Base-by-base conservation (phyloP, 2,113 vertebrate genomes). In the Toxostoma redivivum region DNA sequence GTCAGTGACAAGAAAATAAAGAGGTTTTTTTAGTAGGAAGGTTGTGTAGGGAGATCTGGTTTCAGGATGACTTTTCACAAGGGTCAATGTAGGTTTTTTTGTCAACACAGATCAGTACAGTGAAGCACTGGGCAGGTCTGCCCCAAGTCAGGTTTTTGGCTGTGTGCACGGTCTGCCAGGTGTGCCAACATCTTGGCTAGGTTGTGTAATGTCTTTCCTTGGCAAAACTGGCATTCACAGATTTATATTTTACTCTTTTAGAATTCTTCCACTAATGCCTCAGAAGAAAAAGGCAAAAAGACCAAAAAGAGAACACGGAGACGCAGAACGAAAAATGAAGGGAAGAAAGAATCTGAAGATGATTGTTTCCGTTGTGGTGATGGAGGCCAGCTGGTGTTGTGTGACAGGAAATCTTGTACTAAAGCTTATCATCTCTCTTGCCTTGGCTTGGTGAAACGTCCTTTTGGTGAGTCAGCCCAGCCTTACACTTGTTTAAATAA, bases 351-450 rank as follows among this genome's bases (percentile, higher is more conserved):
- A 54, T 99, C 99, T 0, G 99, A 99, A 79, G 99, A 99, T 11
- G 99, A 99, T 84, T 99, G 99, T 96, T 99, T 99, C 98, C 99
- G 99, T 89, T 99, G 99, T 3, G 98, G 99, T 0, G 99, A 99
- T 3, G 99, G 99, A 12, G 99, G 99, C 3, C 98, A 99, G 95
- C 98, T 99, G 96, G 99, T 99, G 10, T 92, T 99, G 44, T 99
- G 99, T 4, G 99, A 98, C 96, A 99, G 98, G 91, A 99, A 99
- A 95, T 98, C 97, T 72, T 99, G 99, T 97, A 99, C 99, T 96
- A 99, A 99, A 97, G 99, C 99, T 5, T 99, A 99, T 93, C 99
- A 99, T 96, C 98, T 99, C 84, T 98, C 98, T 93, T 99, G 99
- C 86, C 98, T 99, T 53, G 98, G 98, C 88, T 98, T 99, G 95